Conservation (phyloP, 2,113 vertebrate species). For the Archocentrus centrarchus region DNA sequence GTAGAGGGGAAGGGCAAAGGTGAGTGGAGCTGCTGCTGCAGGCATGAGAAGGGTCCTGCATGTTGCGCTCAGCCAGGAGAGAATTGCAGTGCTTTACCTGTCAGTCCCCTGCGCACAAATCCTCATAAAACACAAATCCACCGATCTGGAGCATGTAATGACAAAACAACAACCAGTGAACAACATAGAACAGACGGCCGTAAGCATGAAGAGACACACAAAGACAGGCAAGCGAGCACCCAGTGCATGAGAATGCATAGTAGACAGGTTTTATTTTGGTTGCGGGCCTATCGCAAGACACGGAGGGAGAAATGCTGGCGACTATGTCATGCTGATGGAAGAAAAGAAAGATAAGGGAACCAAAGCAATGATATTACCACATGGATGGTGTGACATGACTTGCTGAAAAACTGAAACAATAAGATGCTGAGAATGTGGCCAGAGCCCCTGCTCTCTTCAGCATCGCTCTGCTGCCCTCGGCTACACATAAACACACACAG, state of each 20-base stretch:
- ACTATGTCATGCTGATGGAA: slow-evolving; percentile 16
- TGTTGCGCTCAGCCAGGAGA: slow-evolving; percentile 37
- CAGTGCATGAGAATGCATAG: slow-evolving; percentile 33
- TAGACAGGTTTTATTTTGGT: slow-evolving; percentile 43
- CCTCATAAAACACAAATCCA: slow-evolving; percentile 80
- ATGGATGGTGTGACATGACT: slow-evolving; percentile 33
- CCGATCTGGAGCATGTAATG: slow-evolving; percentile 80
- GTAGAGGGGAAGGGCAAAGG: background rate
- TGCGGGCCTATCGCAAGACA: slow-evolving; percentile 49
- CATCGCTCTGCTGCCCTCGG: slow-evolving; percentile 13
- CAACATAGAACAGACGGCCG: slow-evolving; percentile 55
- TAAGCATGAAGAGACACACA: slow-evolving; percentile 43
- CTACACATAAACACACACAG: slow-evolving; percentile 8
- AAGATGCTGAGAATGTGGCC: slow-evolving; percentile 19
- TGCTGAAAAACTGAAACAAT: slow-evolving; percentile 34
- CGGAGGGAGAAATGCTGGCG: slow-evolving; percentile 13
- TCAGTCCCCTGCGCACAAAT: slow-evolving; percentile 76
- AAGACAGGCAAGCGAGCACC: slow-evolving; percentile 30
- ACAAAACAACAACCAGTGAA: slow-evolving; percentile 76
- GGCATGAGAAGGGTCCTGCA: slow-evolving; percentile 37
- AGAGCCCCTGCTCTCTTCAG: slow-evolving; percentile 6
- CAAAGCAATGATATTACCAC: slow-evolving; percentile 29
- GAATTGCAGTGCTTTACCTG: slow-evolving; percentile 74
- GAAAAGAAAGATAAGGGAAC: slow-evolving; percentile 41
- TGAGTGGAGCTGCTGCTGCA: slow-evolving; percentile 13